phyloP scores from a whole-genome alignment of 2,113 vertebrate genomes.

The Notothenia coriiceps region DNA sequence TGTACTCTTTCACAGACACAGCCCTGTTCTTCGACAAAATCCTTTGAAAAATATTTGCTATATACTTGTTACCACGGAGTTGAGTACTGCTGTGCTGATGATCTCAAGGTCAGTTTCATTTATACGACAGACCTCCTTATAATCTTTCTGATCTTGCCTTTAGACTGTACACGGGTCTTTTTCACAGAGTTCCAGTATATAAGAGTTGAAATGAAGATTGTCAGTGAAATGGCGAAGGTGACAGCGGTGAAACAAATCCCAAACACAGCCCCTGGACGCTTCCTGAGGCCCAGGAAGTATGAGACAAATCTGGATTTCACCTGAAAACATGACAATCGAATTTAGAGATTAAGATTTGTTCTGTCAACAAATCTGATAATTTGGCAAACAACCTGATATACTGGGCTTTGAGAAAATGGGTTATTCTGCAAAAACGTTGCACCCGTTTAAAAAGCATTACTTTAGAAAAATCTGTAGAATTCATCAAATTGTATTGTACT shows the following conservation, averaged over 20 bases:
- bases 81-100: constrained; percentile 64
- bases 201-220: constrained; percentile 90
- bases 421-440: too few relatives aligned
- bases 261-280: constrained; percentile 89
- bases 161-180: constrained; percentile 88
- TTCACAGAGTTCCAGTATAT: constrained; percentile 93
- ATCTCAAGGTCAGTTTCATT: constrained; percentile 69
- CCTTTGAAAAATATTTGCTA: constrained; percentile 9
- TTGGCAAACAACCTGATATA: background rate
- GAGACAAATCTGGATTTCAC: constrained; percentile 92
- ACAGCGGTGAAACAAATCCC: constrained; percentile 89
- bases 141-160: constrained; percentile 94
- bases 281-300: constrained; percentile 92
- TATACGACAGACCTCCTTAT: constrained; percentile 85
- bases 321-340: constrained; percentile 87
- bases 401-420: background rate
- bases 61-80: constrained; percentile 34
- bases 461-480: background rate
- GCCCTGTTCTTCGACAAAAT: constrained; percentile 50
- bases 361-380: background rate
- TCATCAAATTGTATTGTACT: background rate
- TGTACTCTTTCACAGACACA: constrained; percentile 95
- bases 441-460: background rate
- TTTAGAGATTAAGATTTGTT: constrained; percentile 43
- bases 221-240: constrained; percentile 87